phyloP scores from a whole-genome alignment of 2,888 invertebrate species.

The Clistopyga incitator region DNA sequence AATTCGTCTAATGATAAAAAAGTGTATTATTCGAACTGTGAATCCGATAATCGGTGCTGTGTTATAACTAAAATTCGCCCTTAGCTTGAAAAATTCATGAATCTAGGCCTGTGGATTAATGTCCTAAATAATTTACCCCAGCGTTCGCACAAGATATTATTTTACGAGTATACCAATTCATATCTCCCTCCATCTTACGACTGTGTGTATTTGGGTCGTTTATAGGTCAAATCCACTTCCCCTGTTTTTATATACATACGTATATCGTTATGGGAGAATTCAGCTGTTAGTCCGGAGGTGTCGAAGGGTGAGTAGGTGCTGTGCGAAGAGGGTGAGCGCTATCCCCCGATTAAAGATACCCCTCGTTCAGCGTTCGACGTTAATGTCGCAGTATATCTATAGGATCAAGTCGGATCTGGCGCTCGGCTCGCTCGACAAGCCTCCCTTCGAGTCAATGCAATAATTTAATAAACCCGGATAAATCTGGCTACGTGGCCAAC shows the following conservation, averaged over 20 bases:
- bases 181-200: conserved; percentile 10
- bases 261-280: not conserved
- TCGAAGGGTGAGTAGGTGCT: conserved; percentile 30
- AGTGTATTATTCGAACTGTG: too few relatives aligned
- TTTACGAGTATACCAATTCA: conserved; percentile 33
- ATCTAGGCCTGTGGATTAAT: not conserved
- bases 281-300: conserved; percentile 8
- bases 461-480: conserved; percentile 62
- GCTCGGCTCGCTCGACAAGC: conserved; percentile 26
- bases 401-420: conserved; percentile 57
- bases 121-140: not conserved
- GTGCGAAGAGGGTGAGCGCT: conserved; percentile 30
- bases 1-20: too few relatives aligned
- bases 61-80: not conserved
- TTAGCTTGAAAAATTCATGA: not conserved
- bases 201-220: not conserved
- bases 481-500: conserved; percentile 43
- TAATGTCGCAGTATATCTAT: conserved; percentile 53
- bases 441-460: conserved; percentile 26
- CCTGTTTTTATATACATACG: conserved; percentile 7
- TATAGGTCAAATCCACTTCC: conserved; percentile 32
- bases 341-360: conserved; percentile 55
- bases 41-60: not conserved
- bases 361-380: conserved; percentile 45
- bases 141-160: not conserved